Percentiles rank a stretch among this genome's conserved stretches.
phyloP scores from a whole-genome alignment of 2,797 vertebrate genomes.

The Eulemur rubriventer region DNA sequence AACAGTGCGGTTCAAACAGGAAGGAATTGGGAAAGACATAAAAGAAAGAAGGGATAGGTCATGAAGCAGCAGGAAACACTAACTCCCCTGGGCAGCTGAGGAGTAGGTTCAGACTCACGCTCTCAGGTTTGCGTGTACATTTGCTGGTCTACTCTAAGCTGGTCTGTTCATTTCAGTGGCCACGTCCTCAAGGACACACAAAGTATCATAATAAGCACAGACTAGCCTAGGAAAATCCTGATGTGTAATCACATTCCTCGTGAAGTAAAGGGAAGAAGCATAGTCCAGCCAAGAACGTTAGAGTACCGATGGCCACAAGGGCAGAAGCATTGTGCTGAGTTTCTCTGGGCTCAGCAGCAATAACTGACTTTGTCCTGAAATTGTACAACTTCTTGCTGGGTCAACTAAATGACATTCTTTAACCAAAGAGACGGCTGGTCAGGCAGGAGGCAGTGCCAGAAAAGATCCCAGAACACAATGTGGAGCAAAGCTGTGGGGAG shows the following conservation, averaged over 20 bases:
- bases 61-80: neutral
- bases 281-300: neutral
- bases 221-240: neutral
- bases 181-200: neutral
- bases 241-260: neutral
- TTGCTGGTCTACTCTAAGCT: neutral
- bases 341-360: slow-evolving; percentile 2
- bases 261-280: neutral
- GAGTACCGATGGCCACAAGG: neutral
- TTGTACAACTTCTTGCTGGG: neutral
- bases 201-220: neutral
- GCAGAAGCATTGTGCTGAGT: neutral
- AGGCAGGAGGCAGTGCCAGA: neutral
- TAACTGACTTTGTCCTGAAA: neutral
- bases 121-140: neutral
- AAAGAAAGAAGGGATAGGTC: neutral
- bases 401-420: slow-evolving; percentile 42
- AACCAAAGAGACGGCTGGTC: neutral
- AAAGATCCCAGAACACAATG: slow-evolving; percentile 14
- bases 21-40: neutral
- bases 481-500: neutral
- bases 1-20: neutral
- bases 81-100: neutral
- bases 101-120: neutral
- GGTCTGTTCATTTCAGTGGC: neutral